Percentiles rank a stretch among this genome's conserved stretches.
Conservation (phyloP, 2,797 vertebrate genomes). For the Helicolenus hilgendorfi region DNA sequence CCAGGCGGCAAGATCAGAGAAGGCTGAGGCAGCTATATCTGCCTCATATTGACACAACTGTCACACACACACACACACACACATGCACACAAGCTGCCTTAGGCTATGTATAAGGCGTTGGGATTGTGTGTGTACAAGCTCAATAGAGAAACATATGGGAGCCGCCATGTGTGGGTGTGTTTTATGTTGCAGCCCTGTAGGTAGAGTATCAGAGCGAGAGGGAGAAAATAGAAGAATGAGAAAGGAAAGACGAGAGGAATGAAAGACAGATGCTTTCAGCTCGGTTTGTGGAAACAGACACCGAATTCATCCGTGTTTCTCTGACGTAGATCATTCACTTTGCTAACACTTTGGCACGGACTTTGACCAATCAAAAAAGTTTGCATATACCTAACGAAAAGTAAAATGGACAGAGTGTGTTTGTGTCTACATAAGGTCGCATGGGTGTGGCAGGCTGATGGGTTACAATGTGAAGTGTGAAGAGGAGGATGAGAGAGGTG, state of each 20-base stretch:
- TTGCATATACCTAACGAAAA: not conserved
- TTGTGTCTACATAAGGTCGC: constrained; percentile 1
- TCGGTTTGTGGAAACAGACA: not conserved
- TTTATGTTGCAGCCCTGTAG: constrained; percentile 50
- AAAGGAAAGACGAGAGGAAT: not conserved
- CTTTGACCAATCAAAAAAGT: not conserved
- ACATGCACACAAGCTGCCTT: constrained; percentile 17
- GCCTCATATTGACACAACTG: constrained; percentile 72
- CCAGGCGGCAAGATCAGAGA: constrained; percentile 62
- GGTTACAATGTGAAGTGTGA: constrained; percentile 5
- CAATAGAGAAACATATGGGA: constrained; percentile 56
- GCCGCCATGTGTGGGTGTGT: constrained; percentile 37
- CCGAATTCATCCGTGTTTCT: not conserved
- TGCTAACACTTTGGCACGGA: not conserved
- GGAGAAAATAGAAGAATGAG: not conserved
- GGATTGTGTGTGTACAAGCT: constrained; percentile 4
- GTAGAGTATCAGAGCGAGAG: constrained; percentile 27
- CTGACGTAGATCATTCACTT: not conserved
- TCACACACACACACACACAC: constrained; percentile 18
- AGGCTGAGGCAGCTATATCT: constrained; percentile 68
- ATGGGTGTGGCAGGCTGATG: not conserved
- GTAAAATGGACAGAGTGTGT: not conserved
- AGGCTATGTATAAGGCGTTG: constrained; percentile 17
- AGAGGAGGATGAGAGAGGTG: not conserved
- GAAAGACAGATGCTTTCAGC: not conserved